phyloP scores from a whole-genome alignment of 2,113 vertebrate species.

The Ctenomys sociabilis region DNA sequence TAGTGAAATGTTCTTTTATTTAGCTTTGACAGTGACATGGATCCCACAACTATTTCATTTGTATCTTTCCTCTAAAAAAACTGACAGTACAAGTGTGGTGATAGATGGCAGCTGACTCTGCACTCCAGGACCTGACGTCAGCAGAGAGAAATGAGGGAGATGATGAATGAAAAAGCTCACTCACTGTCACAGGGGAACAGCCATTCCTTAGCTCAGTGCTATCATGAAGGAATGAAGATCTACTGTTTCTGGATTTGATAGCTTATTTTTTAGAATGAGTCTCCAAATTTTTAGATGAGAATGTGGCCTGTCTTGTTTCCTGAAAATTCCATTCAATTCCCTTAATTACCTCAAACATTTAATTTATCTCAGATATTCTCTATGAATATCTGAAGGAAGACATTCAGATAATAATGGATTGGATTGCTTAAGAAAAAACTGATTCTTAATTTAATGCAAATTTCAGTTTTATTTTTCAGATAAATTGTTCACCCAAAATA shows the following conservation, averaged over 20 bases:
- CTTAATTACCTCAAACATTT: background rate
- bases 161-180: slow-evolving; percentile 14
- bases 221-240: background rate
- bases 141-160: background rate
- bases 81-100: background rate
- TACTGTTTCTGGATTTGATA: background rate
- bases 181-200: background rate
- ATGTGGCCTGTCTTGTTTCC: background rate
- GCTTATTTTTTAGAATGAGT: background rate
- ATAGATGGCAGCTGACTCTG: slow-evolving; percentile 41
- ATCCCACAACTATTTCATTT: slow-evolving; percentile 41
- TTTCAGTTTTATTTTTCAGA: background rate
- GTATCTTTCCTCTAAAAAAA: slow-evolving; percentile 53
- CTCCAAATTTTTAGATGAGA: background rate
- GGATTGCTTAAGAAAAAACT: background rate
- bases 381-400: no score
- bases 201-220: background rate
- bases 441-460: background rate
- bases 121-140: slow-evolving; percentile 1
- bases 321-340: background rate
- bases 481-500: background rate
- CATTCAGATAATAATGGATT: no score
- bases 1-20: slow-evolving; percentile 33
- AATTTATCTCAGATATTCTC: background rate
- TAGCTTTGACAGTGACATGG: slow-evolving; percentile 18